phyloP scores from a whole-genome alignment of 2,113 vertebrate genomes.

The Sylvia atricapilla region DNA sequence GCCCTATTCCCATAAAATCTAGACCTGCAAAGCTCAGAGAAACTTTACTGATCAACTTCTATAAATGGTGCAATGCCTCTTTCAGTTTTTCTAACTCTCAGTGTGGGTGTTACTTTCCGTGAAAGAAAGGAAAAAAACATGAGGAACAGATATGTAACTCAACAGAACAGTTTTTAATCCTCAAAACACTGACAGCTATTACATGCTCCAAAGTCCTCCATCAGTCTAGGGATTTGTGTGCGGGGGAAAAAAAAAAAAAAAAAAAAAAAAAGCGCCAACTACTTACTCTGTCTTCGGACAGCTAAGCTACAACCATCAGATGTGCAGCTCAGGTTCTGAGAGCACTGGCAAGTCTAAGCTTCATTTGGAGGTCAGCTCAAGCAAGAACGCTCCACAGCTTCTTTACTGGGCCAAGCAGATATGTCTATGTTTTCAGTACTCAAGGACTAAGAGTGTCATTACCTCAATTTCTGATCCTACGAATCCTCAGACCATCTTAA shows the following conservation, averaged over 20 bases:
- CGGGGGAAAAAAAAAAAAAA: background rate
- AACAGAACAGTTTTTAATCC: background rate
- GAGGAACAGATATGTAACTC: background rate
- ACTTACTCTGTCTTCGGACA: background rate
- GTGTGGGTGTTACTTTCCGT: slow-evolving; percentile 24
- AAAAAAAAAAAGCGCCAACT: background rate
- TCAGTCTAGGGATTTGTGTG: background rate
- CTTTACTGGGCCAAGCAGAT: background rate
- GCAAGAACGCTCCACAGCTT: background rate
- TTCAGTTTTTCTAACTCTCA: slow-evolving; percentile 8
- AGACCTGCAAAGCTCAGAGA: background rate
- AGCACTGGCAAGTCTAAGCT: background rate
- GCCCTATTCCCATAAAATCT: background rate
- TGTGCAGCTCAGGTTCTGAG: background rate
- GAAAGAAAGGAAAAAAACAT: slow-evolving; percentile 2
- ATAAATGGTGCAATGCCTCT: slow-evolving; percentile 47
- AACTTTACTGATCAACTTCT: slow-evolving; percentile 28
- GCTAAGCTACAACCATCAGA: background rate
- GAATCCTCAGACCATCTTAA: background rate
- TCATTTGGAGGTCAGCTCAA: background rate
- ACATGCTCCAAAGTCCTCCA: background rate
- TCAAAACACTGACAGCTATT: slow-evolving; percentile 10
- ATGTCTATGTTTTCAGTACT: background rate
- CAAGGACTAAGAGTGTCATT: background rate
- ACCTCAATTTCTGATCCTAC: background rate